phyloP scores from a whole-genome alignment of 2,113 vertebrate species.

The Pedetes capensis region DNA sequence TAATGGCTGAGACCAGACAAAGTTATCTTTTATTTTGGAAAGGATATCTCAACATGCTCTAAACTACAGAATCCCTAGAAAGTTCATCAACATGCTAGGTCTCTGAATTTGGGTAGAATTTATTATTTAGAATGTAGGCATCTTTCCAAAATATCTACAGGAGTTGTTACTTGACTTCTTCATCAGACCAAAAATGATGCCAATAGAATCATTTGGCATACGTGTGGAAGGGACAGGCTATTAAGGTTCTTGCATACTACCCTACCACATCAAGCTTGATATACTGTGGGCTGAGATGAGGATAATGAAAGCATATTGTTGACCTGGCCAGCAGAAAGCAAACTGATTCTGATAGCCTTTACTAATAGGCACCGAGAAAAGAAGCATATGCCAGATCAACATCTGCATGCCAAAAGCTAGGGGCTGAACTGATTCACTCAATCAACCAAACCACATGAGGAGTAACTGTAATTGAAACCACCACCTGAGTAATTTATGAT shows the following conservation, averaged over 20 bases:
- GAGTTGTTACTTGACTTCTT: neutral
- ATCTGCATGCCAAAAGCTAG: neutral
- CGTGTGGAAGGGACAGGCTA: neutral
- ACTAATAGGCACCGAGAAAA: neutral
- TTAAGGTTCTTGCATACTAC: neutral
- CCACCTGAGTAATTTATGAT: neutral
- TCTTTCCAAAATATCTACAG: neutral
- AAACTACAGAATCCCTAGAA: neutral
- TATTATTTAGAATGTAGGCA: neutral
- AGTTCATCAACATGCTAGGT: neutral
- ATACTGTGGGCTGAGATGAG: neutral
- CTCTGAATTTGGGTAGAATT: neutral
- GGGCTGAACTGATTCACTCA: neutral
- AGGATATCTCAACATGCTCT: neutral
- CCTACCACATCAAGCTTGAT: neutral
- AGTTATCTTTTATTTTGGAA: neutral
- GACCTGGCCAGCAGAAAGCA: neutral
- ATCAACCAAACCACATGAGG: neutral
- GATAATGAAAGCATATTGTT: neutral
- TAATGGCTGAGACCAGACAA: neutral
- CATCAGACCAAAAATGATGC: neutral
- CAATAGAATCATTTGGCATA: neutral
- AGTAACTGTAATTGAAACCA: neutral
- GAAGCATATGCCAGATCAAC: neutral
- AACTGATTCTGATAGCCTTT: neutral